Evolutionary conservation across 2,888 invertebrate species (phyloP).

Genomic region (Meghimatium bilineatum): DNA sequence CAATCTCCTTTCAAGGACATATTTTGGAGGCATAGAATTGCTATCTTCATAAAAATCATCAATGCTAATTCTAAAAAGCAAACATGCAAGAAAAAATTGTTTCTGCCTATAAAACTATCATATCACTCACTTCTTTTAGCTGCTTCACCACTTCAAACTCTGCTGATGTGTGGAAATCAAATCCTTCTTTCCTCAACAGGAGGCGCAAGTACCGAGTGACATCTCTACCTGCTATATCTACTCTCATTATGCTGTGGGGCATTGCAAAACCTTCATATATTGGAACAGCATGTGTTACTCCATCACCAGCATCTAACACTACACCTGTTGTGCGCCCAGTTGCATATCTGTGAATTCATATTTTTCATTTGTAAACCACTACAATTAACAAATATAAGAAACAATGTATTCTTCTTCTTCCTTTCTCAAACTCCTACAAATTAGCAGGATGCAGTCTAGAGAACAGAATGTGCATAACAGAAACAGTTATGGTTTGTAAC

Average conservation of each 20-base stretch:
- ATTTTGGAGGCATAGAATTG: too few relatives aligned
- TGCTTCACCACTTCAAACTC: slow-evolving; percentile 96
- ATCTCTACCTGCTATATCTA: slow-evolving; percentile 98
- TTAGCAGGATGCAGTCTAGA: too few relatives aligned
- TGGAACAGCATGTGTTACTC: slow-evolving; percentile 99
- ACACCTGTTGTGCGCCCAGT: slow-evolving; percentile 97
- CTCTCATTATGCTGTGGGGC: slow-evolving; percentile 88
- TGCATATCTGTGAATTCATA: slow-evolving; percentile 73
- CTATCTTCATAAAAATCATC: too few relatives aligned
- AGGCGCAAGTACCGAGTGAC: slow-evolving; percentile 93
- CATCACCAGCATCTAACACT: slow-evolving; percentile 98
- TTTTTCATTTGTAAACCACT: background rate
- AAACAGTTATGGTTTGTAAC: too few relatives aligned
- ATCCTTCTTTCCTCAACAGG: slow-evolving; percentile 96
- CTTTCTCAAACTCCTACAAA: too few relatives aligned
- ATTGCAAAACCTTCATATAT: slow-evolving; percentile 88
- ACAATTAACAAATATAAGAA: background rate
- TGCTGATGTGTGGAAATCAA: slow-evolving; percentile 95
- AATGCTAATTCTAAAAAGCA: too few relatives aligned
- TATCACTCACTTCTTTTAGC: background rate
- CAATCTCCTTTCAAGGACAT: too few relatives aligned
- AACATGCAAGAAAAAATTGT: too few relatives aligned
- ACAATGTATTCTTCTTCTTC: background rate
- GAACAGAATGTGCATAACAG: too few relatives aligned
- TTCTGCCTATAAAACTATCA: background rate